Base-by-base conservation (phyloP, 2,888 invertebrate species). In the Pristionchus arcanus region DNA sequence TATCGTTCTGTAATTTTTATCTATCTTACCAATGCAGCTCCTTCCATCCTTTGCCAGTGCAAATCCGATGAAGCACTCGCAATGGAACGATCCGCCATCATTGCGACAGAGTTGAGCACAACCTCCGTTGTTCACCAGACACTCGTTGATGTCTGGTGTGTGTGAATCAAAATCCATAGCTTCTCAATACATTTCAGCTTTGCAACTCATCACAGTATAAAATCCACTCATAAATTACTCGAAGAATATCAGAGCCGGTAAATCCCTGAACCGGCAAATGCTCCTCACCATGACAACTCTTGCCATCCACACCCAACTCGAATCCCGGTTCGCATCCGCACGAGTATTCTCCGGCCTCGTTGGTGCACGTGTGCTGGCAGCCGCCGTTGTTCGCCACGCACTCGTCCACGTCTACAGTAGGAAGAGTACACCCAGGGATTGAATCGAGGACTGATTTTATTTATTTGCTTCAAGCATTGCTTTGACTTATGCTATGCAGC, bases 291-390 rank as follows among this genome's bases (percentile, higher is more conserved):
- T 97, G 96, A 95, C 98, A 98, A 92, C 97, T 97, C 92, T 97
- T 97, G 84, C 97, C 97, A 11, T 97, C 97, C 89, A 97, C 97
- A 94, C 98, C 97, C 85, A 98, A 96, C 59, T 97, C 96, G 91
- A 97, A 97, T 31, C 97, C 97, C 2, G 97, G 96, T 91, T 97
- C 97, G 95, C 98, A 98, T 94, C 97, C 97, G 95, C 98, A 98
- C 90, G 92, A 91, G 94, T 97, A 97, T 95, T 97, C 98, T 87
- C 97, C 97, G 28, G 97, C 97, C 90, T 96, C 97, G 95, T 98
- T 98, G 93, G 97, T 96, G 94, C 98, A 98, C 90, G 97, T 97
- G 95, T 98, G 97, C 93, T 97, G 96, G 95, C 98, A 98, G 90
- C 97, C 97, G 95, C 97, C 97, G 93, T 97, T 97, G 94, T 97